Evolutionary conservation across 2,888 invertebrate species (phyloP).

Genomic region (Octonoba sinensis): DNA sequence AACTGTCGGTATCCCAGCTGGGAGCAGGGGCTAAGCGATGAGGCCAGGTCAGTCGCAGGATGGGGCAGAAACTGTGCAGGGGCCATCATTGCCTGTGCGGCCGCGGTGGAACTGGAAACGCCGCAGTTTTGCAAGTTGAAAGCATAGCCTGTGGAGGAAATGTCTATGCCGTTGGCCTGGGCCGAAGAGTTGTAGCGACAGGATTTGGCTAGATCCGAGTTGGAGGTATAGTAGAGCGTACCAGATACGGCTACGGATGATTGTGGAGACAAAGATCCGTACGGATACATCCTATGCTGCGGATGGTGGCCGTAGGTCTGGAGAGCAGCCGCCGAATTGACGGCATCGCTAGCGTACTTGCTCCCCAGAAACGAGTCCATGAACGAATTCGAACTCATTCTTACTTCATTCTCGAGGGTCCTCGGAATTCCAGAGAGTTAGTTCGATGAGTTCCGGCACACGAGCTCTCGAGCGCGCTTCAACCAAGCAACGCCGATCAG

Average conservation of each 20-base stretch:
- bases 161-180: constrained; percentile 68
- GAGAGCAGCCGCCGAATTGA: constrained; percentile 74
- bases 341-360: constrained; percentile 83
- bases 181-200: constrained; percentile 78
- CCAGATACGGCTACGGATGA: constrained; percentile 79
- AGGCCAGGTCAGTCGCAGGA: constrained; percentile 72
- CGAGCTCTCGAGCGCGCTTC: constrained; percentile 36
- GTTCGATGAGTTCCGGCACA: neutral
- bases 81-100: constrained; percentile 79
- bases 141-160: constrained; percentile 66
- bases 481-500: constrained; percentile 66
- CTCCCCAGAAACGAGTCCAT: constrained; percentile 95
- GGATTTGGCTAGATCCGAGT: constrained; percentile 80
- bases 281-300: constrained; percentile 88
- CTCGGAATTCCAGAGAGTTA: constrained; percentile 7
- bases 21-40: constrained; percentile 81
- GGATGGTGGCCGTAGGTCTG: constrained; percentile 71
- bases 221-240: constrained; percentile 73
- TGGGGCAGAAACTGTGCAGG: constrained; percentile 93
- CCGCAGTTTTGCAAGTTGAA: constrained; percentile 67
- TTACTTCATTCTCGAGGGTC: constrained; percentile 71
- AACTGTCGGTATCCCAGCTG: constrained; percentile 79
- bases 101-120: constrained; percentile 75
- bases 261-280: constrained; percentile 82
- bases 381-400: constrained; percentile 92